Percentiles rank a stretch among this genome's conserved stretches.
Evolutionary conservation across 2,113 vertebrate genomes (phyloP).

Genomic region (Chascanopsetta lugubris): DNA sequence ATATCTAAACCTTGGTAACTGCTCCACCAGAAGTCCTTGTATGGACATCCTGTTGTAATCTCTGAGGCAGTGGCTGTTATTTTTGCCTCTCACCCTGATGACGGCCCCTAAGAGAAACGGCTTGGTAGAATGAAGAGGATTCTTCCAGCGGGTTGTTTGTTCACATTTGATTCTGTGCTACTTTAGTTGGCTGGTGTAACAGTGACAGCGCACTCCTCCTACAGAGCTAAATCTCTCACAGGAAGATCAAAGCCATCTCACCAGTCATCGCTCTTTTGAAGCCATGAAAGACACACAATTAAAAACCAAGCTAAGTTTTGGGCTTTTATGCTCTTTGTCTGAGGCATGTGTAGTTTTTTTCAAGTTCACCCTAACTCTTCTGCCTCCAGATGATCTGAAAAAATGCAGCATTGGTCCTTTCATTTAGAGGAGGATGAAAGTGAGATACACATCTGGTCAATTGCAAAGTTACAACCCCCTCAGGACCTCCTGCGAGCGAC

Average conservation of each 20-base stretch:
- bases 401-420: constrained; percentile 3
- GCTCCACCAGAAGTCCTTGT: too few relatives aligned
- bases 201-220: neutral
- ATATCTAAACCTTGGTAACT: too few relatives aligned
- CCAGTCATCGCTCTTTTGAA: constrained; percentile 20
- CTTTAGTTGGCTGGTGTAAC: neutral
- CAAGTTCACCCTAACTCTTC: too few relatives aligned
- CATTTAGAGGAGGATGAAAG: constrained; percentile 27
- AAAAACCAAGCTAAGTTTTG: constrained; percentile 1
- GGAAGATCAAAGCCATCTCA: constrained; percentile 29
- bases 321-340: neutral
- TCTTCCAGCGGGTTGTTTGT: too few relatives aligned
- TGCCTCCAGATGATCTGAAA: constrained; percentile 30
- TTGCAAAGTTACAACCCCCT: constrained; percentile 29
- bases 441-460: constrained; percentile 45
- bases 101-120: neutral
- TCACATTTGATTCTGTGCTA: neutral
- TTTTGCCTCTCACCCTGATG: neutral
- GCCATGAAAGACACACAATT: constrained; percentile 27
- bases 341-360: neutral
- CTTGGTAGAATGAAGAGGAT: neutral
- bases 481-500: constrained; percentile 2
- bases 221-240: neutral
- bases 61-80: too few relatives aligned
- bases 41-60: too few relatives aligned